Percentiles rank a stretch among this genome's conserved stretches.
These are phyloP conservation scores for Chionomys nivalis DNA, from an alignment of 2,113 vertebrate genomes.

Conservation along the genomic window DNA sequence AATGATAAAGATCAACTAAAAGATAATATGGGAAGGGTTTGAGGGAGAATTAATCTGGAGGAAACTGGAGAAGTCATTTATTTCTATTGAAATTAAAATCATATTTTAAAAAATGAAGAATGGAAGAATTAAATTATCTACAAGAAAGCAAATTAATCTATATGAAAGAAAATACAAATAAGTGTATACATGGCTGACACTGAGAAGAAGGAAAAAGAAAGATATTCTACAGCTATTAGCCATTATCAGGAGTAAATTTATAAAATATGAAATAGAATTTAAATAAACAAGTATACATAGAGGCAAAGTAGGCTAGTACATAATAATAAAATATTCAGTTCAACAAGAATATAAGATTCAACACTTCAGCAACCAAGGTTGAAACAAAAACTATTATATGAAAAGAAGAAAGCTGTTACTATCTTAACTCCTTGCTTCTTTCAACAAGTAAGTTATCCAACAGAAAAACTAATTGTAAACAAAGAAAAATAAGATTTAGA, in stretches of 20 bases:
- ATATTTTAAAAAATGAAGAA: not conserved
- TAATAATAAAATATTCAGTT: not conserved
- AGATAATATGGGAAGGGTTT: not conserved
- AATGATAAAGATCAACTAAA: not conserved
- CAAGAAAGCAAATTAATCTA: not conserved
- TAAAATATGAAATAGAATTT: not conserved
- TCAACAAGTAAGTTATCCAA: not conserved
- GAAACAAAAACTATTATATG: not conserved
- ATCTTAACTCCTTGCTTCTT: not conserved
- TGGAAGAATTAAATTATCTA: not conserved
- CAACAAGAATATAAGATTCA: not conserved
- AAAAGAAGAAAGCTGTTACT: not conserved
- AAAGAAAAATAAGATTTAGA: not conserved
- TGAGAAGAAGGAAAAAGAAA: not conserved
- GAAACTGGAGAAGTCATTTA: not conserved
- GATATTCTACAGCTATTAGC: not conserved
- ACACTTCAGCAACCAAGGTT: not conserved
- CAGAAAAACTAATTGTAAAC: not conserved
- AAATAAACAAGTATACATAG: not conserved
- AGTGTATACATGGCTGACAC: not conserved
- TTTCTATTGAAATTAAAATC: not conserved
- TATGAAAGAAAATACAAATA: not conserved
- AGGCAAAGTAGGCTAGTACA: not conserved
- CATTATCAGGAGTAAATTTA: not conserved
- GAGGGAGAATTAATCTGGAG: not conserved